These are phyloP conservation scores for Phalanger gymnotis DNA, from an alignment of 2,797 vertebrate genomes.

Conservation along the genomic window DNA sequence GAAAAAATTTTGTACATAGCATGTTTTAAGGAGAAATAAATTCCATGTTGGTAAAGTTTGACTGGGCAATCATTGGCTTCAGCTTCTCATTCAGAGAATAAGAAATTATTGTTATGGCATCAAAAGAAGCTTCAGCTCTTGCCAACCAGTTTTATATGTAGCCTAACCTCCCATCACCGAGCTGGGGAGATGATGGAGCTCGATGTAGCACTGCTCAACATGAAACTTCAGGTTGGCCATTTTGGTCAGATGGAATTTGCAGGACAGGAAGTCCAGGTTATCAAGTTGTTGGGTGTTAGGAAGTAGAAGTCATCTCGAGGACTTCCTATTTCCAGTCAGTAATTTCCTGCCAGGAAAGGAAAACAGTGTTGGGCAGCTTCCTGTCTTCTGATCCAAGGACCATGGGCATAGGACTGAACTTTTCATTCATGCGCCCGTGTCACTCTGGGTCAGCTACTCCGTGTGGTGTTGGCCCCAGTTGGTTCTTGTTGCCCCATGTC, in stretches of 20 bases:
- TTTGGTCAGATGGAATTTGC: conserved; percentile 20
- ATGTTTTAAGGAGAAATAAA: neutral
- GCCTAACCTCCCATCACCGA: conserved; percentile 33
- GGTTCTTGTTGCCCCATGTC: neutral
- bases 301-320: conserved; percentile 12
- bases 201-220: conserved; percentile 40
- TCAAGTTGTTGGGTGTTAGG: conserved; percentile 26
- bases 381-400: conserved; percentile 7
- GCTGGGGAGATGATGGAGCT: neutral
- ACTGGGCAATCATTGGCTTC: neutral
- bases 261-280: neutral
- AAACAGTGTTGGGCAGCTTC: conserved; percentile 16
- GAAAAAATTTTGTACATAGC: neutral
- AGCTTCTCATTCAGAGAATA: conserved; percentile 33
- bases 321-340: conserved; percentile 40
- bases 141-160: conserved; percentile 42
- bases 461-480: conserved; percentile 7
- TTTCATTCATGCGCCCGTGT: conserved; percentile 12
- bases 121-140: conserved; percentile 31
- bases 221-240: conserved; percentile 7
- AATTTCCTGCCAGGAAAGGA: neutral
- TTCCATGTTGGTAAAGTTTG: neutral
- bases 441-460: neutral
- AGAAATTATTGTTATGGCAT: conserved; percentile 17
- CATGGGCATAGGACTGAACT: conserved; percentile 35